phyloP scores from a whole-genome alignment of 2,888 invertebrate genomes.

The Clivina fossor region DNA sequence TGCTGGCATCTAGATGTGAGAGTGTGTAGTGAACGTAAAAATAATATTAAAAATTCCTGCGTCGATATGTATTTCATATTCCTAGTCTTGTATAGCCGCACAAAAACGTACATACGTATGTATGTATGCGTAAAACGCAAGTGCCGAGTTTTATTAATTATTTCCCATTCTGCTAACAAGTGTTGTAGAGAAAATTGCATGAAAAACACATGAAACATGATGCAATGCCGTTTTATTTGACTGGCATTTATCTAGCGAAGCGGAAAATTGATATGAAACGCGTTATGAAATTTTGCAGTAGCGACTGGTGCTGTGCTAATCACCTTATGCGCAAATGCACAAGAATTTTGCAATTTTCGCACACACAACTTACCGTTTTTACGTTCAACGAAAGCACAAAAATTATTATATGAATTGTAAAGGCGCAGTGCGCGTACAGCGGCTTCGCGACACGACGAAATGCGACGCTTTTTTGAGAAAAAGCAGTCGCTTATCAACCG shows the following conservation, averaged over 20 bases:
- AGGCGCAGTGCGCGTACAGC: neutral
- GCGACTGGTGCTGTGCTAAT: conserved; percentile 28
- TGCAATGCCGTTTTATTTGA: conserved; percentile 10
- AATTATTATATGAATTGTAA: conserved; percentile 29
- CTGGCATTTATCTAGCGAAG: conserved; percentile 19
- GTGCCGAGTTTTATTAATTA: conserved; percentile 25
- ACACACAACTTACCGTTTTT: conserved; percentile 29
- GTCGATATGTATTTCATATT: conserved; percentile 9
- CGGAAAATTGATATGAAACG: conserved; percentile 31
- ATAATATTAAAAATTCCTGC: conserved; percentile 25
- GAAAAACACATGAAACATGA: conserved; percentile 23
- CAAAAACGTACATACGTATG: conserved; percentile 9
- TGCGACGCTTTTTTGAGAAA: neutral
- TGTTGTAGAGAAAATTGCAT: conserved; percentile 20
- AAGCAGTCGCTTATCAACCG: too few species aligned
- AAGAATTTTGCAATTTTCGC: conserved; percentile 31
- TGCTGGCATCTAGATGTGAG: too few species aligned
- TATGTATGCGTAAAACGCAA: conserved; percentile 7
- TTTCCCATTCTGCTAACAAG: conserved; percentile 22
- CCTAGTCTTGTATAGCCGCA: conserved; percentile 9
- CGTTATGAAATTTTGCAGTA: conserved; percentile 32
- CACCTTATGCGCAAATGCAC: conserved; percentile 28
- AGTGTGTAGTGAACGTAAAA: too few species aligned
- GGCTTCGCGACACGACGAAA: neutral
- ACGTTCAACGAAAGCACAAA: conserved; percentile 32